Percentiles rank a stretch among this genome's conserved stretches.
Evolutionary conservation across 2,113 vertebrate genomes (phyloP).

Genomic region (Hucho hucho): DNA sequence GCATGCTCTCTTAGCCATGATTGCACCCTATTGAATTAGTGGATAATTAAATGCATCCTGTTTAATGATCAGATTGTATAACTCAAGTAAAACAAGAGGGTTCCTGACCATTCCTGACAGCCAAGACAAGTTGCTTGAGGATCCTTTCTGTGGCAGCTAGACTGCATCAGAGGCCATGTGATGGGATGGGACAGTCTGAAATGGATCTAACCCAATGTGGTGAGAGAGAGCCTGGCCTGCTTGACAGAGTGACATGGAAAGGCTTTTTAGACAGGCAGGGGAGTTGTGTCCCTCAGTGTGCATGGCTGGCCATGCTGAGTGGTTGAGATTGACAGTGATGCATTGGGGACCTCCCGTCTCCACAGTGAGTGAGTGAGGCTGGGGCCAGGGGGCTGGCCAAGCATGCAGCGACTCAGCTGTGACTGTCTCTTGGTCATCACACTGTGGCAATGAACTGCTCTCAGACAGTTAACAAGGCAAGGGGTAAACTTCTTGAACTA

Average conservation of each 20-base stretch:
- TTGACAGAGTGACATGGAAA: constrained; percentile 35
- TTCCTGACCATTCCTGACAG: no score
- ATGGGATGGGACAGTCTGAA: constrained; percentile 15
- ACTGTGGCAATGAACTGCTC: background rate
- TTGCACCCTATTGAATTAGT: no score
- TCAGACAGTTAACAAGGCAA: background rate
- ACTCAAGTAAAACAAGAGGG: no score
- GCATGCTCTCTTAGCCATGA: no score
- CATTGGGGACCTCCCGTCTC: constrained; percentile 43
- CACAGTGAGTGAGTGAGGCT: constrained; percentile 6
- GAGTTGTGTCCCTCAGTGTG: constrained; percentile 27
- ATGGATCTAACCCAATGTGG: constrained; percentile 30
- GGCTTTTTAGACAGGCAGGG: constrained; percentile 40
- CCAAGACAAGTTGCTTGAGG: no score
- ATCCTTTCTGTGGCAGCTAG: background rate
- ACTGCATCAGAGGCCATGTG: background rate
- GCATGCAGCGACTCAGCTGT: constrained; percentile 27
- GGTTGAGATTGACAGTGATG: constrained; percentile 42
- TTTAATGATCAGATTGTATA: no score
- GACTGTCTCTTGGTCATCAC: background rate
- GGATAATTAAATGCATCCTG: no score
- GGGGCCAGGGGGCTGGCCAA: background rate
- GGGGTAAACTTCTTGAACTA: background rate
- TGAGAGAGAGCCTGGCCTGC: constrained; percentile 8
- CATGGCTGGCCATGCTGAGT: constrained; percentile 46